phyloP scores from a whole-genome alignment of 2,888 invertebrate genomes.

The Cyclophora albipunctata region DNA sequence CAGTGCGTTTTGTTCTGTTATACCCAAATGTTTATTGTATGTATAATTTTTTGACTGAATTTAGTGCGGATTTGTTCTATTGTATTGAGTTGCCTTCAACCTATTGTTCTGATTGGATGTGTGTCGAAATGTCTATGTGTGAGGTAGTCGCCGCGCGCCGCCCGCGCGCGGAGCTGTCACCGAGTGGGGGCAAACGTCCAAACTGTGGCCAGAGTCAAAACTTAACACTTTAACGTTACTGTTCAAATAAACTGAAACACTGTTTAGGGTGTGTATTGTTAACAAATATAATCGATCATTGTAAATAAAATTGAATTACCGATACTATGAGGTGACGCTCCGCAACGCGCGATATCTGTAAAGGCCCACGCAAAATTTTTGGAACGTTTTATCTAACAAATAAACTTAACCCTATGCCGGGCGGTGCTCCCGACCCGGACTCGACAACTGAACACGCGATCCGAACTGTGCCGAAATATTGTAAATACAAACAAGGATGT shows the following conservation, averaged over 20 bases:
- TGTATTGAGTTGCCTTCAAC: slow-evolving; percentile 80
- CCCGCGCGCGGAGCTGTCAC: slow-evolving; percentile 48
- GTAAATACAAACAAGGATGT: slow-evolving; percentile 61
- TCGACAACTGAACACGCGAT: slow-evolving; percentile 48
- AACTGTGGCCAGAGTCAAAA: slow-evolving; percentile 22
- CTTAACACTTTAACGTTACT: slow-evolving; percentile 8
- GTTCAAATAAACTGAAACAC: slow-evolving; percentile 13
- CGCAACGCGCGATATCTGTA: slow-evolving; percentile 34
- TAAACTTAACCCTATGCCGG: slow-evolving; percentile 68
- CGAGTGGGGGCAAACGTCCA: slow-evolving; percentile 23
- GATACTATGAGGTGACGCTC: slow-evolving; percentile 35
- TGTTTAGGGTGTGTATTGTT: slow-evolving; percentile 13
- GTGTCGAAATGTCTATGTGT: slow-evolving; percentile 79
- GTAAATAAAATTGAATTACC: slow-evolving; percentile 16
- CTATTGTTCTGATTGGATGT: slow-evolving; percentile 88
- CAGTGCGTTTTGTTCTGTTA: slow-evolving; percentile 81
- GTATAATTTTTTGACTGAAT: slow-evolving; percentile 28
- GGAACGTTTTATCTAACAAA: slow-evolving; percentile 66
- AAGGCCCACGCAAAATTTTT: slow-evolving; percentile 51
- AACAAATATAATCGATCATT: slow-evolving; percentile 9
- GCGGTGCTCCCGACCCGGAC: slow-evolving; percentile 38
- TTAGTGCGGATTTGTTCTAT: slow-evolving; percentile 50
- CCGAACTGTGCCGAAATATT: slow-evolving; percentile 64
- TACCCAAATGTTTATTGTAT: slow-evolving; percentile 33
- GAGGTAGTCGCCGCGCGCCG: slow-evolving; percentile 78